A percentile compares a stretch with the other conserved stretches of the same genome.
phyloP scores from a whole-genome alignment of 2,797 vertebrate genomes.

The Sebastes flavidus region DNA sequence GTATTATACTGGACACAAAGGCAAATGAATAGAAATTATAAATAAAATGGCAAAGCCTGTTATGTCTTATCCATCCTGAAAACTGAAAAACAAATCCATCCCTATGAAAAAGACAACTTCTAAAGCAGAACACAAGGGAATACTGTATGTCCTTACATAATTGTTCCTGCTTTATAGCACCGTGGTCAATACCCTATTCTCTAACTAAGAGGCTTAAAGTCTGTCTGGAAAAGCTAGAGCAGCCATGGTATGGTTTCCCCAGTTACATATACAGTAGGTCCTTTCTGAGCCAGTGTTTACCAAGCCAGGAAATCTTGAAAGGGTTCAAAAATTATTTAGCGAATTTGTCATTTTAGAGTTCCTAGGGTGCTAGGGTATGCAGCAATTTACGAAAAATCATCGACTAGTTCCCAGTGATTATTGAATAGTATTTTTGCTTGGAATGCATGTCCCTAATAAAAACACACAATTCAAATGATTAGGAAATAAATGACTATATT shows the following conservation, averaged over 20 bases:
- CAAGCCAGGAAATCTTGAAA: background rate
- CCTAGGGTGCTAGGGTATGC: too few species aligned
- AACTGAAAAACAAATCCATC: conserved; percentile 3
- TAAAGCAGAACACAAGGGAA: background rate
- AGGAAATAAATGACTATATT: too few species aligned
- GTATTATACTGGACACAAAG: background rate
- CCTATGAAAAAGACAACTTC: background rate
- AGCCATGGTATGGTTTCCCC: conserved; percentile 18
- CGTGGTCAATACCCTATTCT: conserved; percentile 49
- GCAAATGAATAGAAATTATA: background rate
- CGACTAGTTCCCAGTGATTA: too few species aligned
- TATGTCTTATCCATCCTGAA: background rate
- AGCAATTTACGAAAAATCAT: too few species aligned
- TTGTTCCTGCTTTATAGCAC: conserved; percentile 36
- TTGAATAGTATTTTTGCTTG: too few species aligned
- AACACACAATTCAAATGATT: too few species aligned
- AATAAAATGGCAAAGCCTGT: background rate
- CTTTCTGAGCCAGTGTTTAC: background rate
- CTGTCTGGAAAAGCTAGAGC: conserved; percentile 27
- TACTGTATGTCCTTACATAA: conserved; percentile 35
- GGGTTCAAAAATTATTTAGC: background rate
- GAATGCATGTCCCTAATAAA: background rate
- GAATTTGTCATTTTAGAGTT: background rate
- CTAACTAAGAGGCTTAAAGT: conserved; percentile 65
- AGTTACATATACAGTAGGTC: background rate